Evolutionary conservation across 35 echinoderm and acorn worm species (phyloP).

Genomic region (Chiridota heheva): DNA sequence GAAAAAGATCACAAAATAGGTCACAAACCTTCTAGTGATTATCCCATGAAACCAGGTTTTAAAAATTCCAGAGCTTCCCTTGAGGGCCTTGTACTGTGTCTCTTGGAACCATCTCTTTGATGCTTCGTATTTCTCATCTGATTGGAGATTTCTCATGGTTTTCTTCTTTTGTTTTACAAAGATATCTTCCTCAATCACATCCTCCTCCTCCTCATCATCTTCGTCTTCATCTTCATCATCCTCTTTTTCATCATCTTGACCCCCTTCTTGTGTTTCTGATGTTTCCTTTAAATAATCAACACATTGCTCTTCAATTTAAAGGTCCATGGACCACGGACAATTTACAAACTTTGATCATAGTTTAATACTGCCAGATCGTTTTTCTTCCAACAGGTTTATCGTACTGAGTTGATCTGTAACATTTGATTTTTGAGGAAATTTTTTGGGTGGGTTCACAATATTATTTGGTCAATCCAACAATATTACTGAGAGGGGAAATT

Average conservation of each 20-base stretch:
- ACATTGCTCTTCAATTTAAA: too few relatives aligned
- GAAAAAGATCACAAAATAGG: too few relatives aligned
- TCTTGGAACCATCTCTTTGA: conserved; percentile 88
- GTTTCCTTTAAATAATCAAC: too few relatives aligned
- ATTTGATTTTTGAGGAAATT: too few relatives aligned
- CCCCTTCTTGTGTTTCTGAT: neutral
- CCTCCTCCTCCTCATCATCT: conserved; percentile 68
- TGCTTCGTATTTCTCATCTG: conserved; percentile 45
- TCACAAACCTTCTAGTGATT: conserved; percentile 93
- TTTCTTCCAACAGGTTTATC: too few relatives aligned
- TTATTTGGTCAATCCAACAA: too few relatives aligned
- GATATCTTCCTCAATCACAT: conserved; percentile 90
- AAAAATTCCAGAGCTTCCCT: conserved; percentile 54
- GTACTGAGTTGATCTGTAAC: too few relatives aligned
- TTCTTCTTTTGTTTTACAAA: conserved; percentile 69
- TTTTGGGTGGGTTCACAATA: too few relatives aligned
- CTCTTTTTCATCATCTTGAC: neutral
- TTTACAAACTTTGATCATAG: too few relatives aligned
- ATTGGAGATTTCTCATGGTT: neutral
- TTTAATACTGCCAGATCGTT: too few relatives aligned
- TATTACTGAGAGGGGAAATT: too few relatives aligned
- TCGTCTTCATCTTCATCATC: conserved; percentile 54
- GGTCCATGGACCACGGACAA: too few relatives aligned
- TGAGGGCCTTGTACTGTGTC: conserved; percentile 68
- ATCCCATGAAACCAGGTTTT: conserved; percentile 94